These are phyloP conservation scores for Heptranchias perlo DNA, from an alignment of 2,113 vertebrate species.

Conservation along the genomic window DNA sequence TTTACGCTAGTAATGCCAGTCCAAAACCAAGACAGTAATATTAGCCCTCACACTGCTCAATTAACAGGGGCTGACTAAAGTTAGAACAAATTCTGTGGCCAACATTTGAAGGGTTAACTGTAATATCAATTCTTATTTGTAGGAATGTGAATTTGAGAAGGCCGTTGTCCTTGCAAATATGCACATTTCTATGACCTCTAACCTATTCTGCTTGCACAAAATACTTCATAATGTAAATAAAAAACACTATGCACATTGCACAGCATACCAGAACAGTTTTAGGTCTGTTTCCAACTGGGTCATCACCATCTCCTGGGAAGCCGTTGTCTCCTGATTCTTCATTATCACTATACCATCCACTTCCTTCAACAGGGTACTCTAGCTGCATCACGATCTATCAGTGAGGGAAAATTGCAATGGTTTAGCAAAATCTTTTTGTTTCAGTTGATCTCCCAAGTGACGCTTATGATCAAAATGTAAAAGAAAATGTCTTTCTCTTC, in stretches of 20 bases:
- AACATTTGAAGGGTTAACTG: background rate
- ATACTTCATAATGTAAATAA: constrained; percentile 8
- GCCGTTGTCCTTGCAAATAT: background rate
- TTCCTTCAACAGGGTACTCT: constrained; percentile 66
- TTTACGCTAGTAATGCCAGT: background rate
- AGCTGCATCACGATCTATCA: constrained; percentile 75
- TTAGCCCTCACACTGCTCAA: background rate
- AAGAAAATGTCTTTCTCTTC: background rate
- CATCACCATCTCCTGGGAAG: constrained; percentile 62
- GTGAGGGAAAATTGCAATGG: background rate
- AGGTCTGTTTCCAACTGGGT: constrained; percentile 42
- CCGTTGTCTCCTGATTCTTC: constrained; percentile 69
- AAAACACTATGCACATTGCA: background rate
- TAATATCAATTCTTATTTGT: constrained; percentile 11
- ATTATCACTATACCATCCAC: constrained; percentile 69
- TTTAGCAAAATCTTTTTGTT: background rate
- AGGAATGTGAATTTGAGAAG: background rate
- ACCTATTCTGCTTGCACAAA: background rate
- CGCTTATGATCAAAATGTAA: background rate
- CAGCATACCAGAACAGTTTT: constrained; percentile 48
- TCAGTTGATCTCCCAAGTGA: background rate
- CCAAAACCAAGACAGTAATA: background rate
- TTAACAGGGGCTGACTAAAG: too few relatives aligned
- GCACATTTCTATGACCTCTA: constrained; percentile 17
- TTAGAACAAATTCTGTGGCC: background rate